Evolutionary conservation across 2,797 vertebrate species (phyloP).

Genomic region (Eurystomus glaucurus): DNA sequence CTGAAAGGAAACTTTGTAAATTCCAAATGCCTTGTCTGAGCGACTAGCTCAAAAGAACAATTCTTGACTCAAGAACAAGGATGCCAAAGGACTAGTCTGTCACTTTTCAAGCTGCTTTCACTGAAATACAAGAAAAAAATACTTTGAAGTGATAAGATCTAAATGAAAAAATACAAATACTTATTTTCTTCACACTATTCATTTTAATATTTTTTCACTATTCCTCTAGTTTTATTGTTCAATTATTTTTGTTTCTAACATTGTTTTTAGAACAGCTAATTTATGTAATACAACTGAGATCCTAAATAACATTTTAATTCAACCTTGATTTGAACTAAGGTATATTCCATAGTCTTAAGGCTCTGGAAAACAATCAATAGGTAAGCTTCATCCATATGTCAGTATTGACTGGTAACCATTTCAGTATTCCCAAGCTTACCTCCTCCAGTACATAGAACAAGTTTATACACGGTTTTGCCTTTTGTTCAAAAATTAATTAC

Average conservation of each 20-base stretch:
- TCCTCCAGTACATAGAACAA: background rate
- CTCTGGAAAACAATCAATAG: background rate
- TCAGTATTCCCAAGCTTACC: background rate
- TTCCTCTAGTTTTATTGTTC: background rate
- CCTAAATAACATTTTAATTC: background rate
- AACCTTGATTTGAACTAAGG: background rate
- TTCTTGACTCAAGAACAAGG: background rate
- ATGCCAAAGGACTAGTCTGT: background rate
- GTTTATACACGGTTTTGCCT: background rate
- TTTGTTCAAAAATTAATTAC: background rate
- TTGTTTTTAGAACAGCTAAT: background rate
- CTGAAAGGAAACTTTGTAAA: background rate
- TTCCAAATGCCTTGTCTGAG: background rate
- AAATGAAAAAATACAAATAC: background rate
- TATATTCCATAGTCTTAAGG: background rate
- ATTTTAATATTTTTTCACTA: background rate
- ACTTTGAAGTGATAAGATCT: background rate
- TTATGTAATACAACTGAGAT: background rate
- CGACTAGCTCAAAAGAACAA: background rate
- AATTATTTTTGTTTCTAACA: constrained; percentile 5
- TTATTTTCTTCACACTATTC: background rate
- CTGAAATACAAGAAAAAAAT: background rate
- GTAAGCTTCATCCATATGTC: background rate
- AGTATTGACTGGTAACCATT: background rate
- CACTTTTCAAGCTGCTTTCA: background rate